A percentile compares a stretch with the other conserved stretches of the same genome.
Evolutionary conservation across 2,888 invertebrate species (phyloP).

Genomic region (Mythimna lalbum): DNA sequence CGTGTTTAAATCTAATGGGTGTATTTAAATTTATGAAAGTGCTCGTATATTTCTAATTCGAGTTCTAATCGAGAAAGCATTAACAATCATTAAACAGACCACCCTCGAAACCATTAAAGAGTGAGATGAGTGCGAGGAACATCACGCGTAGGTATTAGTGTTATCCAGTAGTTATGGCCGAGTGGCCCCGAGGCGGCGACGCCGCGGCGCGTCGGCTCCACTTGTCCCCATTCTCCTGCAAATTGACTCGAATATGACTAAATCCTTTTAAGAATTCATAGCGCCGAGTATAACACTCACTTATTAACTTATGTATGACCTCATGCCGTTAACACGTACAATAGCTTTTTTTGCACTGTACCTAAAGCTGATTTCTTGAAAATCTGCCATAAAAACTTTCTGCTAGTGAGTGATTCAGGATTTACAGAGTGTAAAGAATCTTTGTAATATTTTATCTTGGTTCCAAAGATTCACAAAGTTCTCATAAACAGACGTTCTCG

Average conservation of each 20-base stretch:
- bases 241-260: conserved; percentile 84
- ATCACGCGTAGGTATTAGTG: conserved; percentile 57
- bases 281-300: conserved; percentile 68
- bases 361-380: conserved; percentile 37
- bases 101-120: conserved; percentile 72
- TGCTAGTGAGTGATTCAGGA: conserved; percentile 68
- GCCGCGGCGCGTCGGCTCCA: conserved; percentile 81
- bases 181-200: conserved; percentile 62
- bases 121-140: conserved; percentile 66
- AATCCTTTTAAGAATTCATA: conserved; percentile 85
- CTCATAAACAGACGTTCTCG: conserved; percentile 53
- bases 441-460: conserved; percentile 23
- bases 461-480: conserved; percentile 11
- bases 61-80: conserved; percentile 62
- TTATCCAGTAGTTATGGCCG: conserved; percentile 63
- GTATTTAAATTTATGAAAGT: conserved; percentile 50
- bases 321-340: conserved; percentile 67
- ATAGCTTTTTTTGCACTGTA: conserved; percentile 55
- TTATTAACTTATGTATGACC: conserved; percentile 80
- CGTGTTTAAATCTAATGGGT: conserved; percentile 37
- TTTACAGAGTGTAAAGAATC: conserved; percentile 48
- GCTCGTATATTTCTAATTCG: conserved; percentile 51
- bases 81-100: conserved; percentile 64
- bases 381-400: conserved; percentile 33
- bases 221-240: conserved; percentile 86